Percentiles rank a stretch among this genome's conserved stretches.
These are phyloP conservation scores for Cataglyphis altisquamis DNA, from an alignment of 2,888 invertebrate species.

Conservation along the genomic window DNA sequence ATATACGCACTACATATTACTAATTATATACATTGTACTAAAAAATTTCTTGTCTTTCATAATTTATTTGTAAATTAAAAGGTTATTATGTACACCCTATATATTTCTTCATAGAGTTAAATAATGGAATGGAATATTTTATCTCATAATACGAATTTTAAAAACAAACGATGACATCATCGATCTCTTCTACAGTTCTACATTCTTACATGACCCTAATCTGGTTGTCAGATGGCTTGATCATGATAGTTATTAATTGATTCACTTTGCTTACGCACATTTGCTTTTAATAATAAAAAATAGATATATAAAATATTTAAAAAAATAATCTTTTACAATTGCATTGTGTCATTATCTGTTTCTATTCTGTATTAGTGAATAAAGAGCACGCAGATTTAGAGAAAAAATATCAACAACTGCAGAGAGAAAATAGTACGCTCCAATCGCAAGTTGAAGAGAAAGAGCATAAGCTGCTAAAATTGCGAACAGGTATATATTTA, in stretches of 20 bases:
- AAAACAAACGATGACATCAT: slow-evolving; percentile 26
- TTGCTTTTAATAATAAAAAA: background rate
- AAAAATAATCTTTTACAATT: background rate
- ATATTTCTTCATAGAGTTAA: background rate
- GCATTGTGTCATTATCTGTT: background rate
- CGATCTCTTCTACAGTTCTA: slow-evolving; percentile 17
- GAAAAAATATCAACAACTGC: slow-evolving; percentile 88
- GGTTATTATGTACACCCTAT: background rate
- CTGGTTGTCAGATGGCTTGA: slow-evolving; percentile 18
- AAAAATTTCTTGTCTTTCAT: background rate
- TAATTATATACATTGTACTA: too few relatives aligned
- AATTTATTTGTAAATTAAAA: background rate
- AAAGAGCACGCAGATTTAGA: slow-evolving; percentile 89
- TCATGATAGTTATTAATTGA: background rate
- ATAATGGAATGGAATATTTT: slow-evolving; percentile 1
- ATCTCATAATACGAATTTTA: background rate
- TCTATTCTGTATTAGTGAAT: slow-evolving; percentile 72
- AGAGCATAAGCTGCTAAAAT: slow-evolving; percentile 89
- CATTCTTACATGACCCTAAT: slow-evolving; percentile 30
- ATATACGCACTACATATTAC: too few relatives aligned
- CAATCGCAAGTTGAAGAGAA: slow-evolving; percentile 89
- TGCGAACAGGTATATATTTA: slow-evolving; percentile 83
- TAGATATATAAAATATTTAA: background rate
- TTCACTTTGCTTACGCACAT: slow-evolving; percentile 4
- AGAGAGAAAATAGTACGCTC: slow-evolving; percentile 88